Evolutionary conservation across 2,113 vertebrate genomes (phyloP), one percentile per base, ranked within the genome.

Genomic region (Gymnarchus niloticus): DNA sequence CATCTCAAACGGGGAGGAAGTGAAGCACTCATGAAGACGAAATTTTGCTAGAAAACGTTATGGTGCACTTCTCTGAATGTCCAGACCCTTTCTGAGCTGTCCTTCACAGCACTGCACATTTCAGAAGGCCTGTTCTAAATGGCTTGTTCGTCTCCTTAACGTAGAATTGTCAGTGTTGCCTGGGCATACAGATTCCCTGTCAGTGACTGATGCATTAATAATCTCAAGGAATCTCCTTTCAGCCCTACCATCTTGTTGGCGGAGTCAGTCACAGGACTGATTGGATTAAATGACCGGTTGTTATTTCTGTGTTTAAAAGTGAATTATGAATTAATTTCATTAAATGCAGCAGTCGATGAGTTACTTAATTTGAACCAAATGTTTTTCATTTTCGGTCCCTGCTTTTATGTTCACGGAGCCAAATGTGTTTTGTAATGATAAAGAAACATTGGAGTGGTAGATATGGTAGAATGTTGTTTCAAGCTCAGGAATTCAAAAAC

Each of bases 401-500:
- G 8, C 2, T 23, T n/a, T 9, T 48, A 48, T 25, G 19, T 80
- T 78, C 48, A 49, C 10, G 46, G 19, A n/a, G 44, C 6, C 2
- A 3, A 80, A 19, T 48, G 57, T 21, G 9, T 46, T 77, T 12
- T 21, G 3, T n/a, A n/a, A n/a, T n/a, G n/a, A n/a, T n/a, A n/a
- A n/a, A 69, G 46, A 80, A 80, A 48, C 41, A 48, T n/a, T n/a
- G n/a, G n/a, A n/a, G n/a, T n/a, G n/a, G n/a, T n/a, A n/a, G n/a
- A n/a, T n/a, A n/a, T n/a, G n/a, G n/a, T n/a, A n/a, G n/a, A n/a
- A n/a, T n/a, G 56, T n/a, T 80, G 69, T 48, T 85, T 25, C 33
- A 56, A n/a, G 9, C 84, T 80, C 84, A 85, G 69, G 84, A 85
- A 77, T 46, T 56, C 33, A 21, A 44, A 56, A 37, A 44, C 12